Evolutionary conservation across 2,113 vertebrate genomes (phyloP).

Genomic region (Daboia siamensis): DNA sequence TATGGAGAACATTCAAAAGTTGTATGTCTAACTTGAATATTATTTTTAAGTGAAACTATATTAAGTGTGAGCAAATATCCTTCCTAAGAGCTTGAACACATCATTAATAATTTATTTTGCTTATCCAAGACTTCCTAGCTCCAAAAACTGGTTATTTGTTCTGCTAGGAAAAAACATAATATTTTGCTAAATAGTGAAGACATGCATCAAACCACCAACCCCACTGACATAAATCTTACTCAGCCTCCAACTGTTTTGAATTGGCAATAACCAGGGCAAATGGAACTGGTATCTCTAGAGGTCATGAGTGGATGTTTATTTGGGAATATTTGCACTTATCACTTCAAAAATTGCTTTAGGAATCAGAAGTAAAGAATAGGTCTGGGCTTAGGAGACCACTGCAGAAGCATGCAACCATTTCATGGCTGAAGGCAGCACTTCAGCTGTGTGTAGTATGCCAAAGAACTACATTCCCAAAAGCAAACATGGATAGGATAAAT

Average conservation of each 20-base stretch:
- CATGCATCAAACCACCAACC: neutral
- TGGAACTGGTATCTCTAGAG: neutral
- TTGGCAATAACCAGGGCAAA: constrained; percentile 10
- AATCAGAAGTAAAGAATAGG: neutral
- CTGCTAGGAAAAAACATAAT: constrained; percentile 12
- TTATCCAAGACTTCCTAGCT: constrained; percentile 10
- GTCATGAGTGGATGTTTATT: constrained; percentile 13
- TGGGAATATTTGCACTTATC: constrained; percentile 23
- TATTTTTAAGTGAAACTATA: neutral
- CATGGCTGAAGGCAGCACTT: neutral
- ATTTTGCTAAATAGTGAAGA: constrained; percentile 4
- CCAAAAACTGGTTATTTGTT: constrained; percentile 15
- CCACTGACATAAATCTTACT: constrained; percentile 22
- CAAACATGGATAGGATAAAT: neutral
- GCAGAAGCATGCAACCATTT: neutral
- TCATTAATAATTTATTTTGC: constrained; percentile 20
- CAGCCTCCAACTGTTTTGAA: constrained; percentile 7
- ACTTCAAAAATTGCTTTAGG: constrained; percentile 4
- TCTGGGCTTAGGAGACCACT: neutral
- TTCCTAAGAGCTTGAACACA: neutral
- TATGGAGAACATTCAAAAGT: neutral
- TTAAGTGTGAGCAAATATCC: neutral
- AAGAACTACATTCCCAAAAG: neutral
- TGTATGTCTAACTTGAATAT: neutral
- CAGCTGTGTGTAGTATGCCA: neutral